These are phyloP conservation scores for Tragelaphus eurycerus DNA, from an alignment of 2,797 vertebrate species.

Conservation along the genomic window DNA sequence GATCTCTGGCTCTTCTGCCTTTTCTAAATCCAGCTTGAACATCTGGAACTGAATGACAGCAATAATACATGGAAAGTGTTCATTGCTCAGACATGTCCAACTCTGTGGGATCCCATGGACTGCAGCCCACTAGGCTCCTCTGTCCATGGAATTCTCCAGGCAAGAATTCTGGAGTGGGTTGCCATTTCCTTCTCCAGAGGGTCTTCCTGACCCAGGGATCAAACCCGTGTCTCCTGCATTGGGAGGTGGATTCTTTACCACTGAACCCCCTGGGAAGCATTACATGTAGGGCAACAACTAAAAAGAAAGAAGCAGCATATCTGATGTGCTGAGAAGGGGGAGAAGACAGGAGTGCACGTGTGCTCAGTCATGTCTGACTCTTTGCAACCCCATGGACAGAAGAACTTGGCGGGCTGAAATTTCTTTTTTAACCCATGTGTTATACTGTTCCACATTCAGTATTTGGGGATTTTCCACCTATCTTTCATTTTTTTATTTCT, in stretches of 20 bases:
- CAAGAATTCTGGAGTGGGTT: neutral
- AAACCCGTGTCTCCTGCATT: neutral
- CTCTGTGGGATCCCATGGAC: neutral
- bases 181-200: neutral
- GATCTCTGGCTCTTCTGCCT: neutral
- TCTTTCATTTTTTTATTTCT: neutral
- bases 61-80: neutral
- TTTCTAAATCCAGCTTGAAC: neutral
- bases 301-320: neutral
- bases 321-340: neutral
- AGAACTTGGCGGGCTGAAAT: neutral
- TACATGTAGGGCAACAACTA: neutral
- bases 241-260: neutral
- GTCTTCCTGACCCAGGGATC: neutral
- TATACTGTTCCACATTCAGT: neutral
- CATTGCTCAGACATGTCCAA: neutral
- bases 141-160: neutral
- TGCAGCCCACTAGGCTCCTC: neutral
- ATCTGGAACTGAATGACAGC: neutral
- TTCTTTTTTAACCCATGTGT: neutral
- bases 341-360: neutral
- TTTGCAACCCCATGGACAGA: neutral
- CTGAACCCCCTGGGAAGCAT: neutral
- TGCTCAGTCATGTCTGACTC: neutral
- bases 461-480: neutral